Evolutionary conservation across 2,113 vertebrate species (phyloP), one percentile per base, ranked within the genome.

Genomic region (Meleagris gallopavo): DNA sequence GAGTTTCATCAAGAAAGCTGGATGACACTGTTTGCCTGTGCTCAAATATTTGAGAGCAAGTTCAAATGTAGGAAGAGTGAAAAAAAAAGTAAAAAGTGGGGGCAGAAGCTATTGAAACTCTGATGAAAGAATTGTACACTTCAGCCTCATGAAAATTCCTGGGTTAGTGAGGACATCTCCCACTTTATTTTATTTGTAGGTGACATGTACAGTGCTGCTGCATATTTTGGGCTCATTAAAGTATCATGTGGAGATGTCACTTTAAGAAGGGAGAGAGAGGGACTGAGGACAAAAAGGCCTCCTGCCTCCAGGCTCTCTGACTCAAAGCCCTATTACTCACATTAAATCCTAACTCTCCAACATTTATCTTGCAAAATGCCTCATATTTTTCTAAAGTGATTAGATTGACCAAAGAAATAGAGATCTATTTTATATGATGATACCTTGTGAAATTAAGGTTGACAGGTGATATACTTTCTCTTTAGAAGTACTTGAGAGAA

Each of bases 371-470:
- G 67, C 22, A 80, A 80, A 96, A 80, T 21, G 45, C 34, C 45
- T 86, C 19, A 2, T 80, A 77, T 93, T 93, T 89, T 96, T 88
- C 72, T 77, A 50, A 83, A 96, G 85, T 76, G 0, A 91, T 86
- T 67, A 74, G 83, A 67, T 24, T 93, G 86, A 92, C 80, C 69
- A 89, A 61, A 92, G 90, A 79, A 95, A 93, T 66, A 54, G 61
- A 84, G 65, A 79, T 55, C 69, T 84, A 52, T 78, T 96, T 93
- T 57, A 84, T 58, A 48, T 24, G 73, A 72, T 81, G 83, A 78
- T 92, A 86, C 61, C 48, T 78, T 78, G 70, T 86, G 66, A 93
- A 96, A 95, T 92, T 90, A 90, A 75, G 82, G 92, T 64, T 84
- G 95, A 78, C 80, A 78, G 80, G 69, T 13, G 27, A 82, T 92